Evolutionary conservation across 2,888 invertebrate genomes (phyloP).

Genomic region (Drosophila mimica): DNA sequence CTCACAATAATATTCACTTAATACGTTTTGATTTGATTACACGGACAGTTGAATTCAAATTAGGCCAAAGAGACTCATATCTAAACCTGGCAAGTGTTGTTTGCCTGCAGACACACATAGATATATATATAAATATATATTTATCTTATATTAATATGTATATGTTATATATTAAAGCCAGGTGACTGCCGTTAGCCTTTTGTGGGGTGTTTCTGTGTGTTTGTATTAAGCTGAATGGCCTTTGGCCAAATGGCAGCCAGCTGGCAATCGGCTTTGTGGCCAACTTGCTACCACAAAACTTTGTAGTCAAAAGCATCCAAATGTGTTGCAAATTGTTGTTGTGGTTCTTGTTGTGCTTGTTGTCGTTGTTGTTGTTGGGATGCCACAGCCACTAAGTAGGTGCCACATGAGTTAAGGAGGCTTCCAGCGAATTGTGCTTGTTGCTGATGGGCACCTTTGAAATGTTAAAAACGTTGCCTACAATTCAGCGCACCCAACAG

Average conservation of each 20-base stretch:
- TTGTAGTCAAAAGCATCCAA: constrained; percentile 39
- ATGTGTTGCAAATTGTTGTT: constrained; percentile 23
- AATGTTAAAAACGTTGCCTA: constrained; percentile 57
- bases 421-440: neutral
- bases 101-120: neutral
- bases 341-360: constrained; percentile 15
- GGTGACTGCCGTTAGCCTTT: neutral
- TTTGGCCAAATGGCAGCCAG: constrained; percentile 31
- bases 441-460: constrained; percentile 54
- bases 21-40: constrained; percentile 10
- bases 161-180: neutral
- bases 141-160: neutral
- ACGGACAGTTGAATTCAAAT: constrained; percentile 7
- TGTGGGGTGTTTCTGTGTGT: constrained; percentile 50
- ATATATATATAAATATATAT: neutral
- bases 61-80: neutral
- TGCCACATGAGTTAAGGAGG: neutral
- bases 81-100: neutral
- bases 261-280: constrained; percentile 63
- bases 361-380: constrained; percentile 15
- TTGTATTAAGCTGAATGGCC: constrained; percentile 29
- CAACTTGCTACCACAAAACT: constrained; percentile 47
- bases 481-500: constrained; percentile 31
- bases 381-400: constrained; percentile 13
- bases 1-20: neutral